Evolutionary conservation across 2,888 invertebrate genomes (phyloP).

Genomic region (Bellardia pandia): DNA sequence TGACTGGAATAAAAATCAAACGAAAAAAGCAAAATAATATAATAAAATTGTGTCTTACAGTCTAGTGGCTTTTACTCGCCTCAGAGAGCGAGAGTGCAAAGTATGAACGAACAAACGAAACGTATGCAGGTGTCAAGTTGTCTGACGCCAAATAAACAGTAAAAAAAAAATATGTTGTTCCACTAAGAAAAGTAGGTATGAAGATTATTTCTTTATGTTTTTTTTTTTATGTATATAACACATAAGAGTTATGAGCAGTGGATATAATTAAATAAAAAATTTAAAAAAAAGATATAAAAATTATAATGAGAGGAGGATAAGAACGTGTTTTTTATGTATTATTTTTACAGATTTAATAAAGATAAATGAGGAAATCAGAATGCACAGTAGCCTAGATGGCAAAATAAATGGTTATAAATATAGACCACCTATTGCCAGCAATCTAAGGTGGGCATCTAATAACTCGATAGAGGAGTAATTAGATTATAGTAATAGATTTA

Average conservation of each 20-base stretch:
- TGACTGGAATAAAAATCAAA: slow-evolving; percentile 17
- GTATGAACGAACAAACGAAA: not conserved
- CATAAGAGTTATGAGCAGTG: not conserved
- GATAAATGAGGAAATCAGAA: too few relatives aligned
- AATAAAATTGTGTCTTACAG: slow-evolving; percentile 64
- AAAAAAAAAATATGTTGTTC: slow-evolving; percentile 46
- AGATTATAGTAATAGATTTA: too few relatives aligned
- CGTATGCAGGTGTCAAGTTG: slow-evolving; percentile 68
- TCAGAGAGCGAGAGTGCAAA: slow-evolving; percentile 29
- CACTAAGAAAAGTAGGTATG: not conserved
- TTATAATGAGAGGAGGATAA: not conserved
- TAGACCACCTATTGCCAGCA: too few relatives aligned
- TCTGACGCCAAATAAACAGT: slow-evolving; percentile 65
- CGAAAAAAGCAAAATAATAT: slow-evolving; percentile 16
- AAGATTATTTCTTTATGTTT: not conserved
- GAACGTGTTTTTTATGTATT: not conserved
- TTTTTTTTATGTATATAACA: not conserved
- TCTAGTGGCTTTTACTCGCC: slow-evolving; percentile 59
- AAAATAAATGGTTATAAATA: too few relatives aligned
- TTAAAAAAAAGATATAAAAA: not conserved
- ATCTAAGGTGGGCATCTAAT: too few relatives aligned
- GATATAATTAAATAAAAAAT: slow-evolving; percentile 2
- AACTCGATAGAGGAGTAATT: too few relatives aligned
- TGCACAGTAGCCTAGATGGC: too few relatives aligned
- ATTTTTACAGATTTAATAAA: too few relatives aligned